Evolutionary conservation across 2,113 vertebrate genomes (phyloP).

Genomic region (Proterorhinus semilunaris): DNA sequence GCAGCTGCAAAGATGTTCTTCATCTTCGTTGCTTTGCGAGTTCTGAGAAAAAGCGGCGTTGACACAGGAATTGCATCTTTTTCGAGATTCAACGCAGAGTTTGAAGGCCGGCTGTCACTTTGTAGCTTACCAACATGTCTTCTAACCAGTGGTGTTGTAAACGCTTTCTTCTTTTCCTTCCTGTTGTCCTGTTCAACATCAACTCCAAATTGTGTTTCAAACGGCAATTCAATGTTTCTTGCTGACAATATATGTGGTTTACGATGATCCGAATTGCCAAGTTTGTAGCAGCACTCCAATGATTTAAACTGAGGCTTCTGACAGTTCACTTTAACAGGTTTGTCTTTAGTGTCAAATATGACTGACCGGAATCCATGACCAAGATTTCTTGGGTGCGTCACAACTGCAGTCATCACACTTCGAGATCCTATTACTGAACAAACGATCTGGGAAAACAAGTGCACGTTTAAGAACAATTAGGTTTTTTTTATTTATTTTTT

Average conservation of each 20-base stretch:
- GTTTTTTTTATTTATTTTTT: too few species aligned
- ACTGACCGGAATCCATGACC: background rate
- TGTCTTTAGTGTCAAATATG: background rate
- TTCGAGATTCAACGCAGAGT: background rate
- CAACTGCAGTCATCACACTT: conserved; percentile 2
- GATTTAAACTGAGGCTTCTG: conserved; percentile 10
- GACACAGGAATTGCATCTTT: conserved; percentile 6
- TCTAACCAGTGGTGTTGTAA: conserved; percentile 1
- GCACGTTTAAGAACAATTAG: too few species aligned
- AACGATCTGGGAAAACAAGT: conserved; percentile 23
- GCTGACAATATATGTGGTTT: conserved; percentile 24
- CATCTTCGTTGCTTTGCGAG: background rate
- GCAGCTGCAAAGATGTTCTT: background rate
- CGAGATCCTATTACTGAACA: background rate
- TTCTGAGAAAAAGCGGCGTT: background rate
- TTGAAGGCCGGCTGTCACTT: too few species aligned
- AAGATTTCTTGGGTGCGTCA: background rate
- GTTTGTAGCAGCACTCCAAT: conserved; percentile 16
- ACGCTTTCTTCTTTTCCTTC: background rate
- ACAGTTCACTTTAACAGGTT: conserved; percentile 9
- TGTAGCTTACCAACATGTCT: conserved; percentile 15
- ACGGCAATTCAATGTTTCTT: background rate
- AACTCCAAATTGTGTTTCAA: background rate
- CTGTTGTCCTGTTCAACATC: background rate
- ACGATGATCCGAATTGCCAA: conserved; percentile 14